A percentile compares a stretch with the other conserved stretches of the same genome.
Evolutionary conservation across 2,888 invertebrate genomes (phyloP).

Genomic region (Mesorhabditis sp.): DNA sequence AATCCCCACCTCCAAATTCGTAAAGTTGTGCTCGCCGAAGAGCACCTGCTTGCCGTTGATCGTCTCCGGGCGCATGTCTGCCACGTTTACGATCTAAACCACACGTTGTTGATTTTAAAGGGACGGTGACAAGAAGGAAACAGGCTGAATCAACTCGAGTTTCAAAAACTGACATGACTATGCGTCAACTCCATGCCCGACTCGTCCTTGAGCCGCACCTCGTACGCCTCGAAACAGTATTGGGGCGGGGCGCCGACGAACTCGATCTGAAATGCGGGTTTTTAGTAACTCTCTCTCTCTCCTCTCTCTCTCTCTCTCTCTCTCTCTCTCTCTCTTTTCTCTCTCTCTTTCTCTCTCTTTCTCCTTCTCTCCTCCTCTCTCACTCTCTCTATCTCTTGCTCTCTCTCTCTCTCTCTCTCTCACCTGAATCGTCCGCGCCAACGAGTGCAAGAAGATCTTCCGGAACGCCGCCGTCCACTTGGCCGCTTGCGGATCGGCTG

Average conservation of each 20-base stretch:
- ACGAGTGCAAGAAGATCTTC: conserved; percentile 43
- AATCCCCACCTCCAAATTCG: conserved; percentile 37
- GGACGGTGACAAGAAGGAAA: too few species aligned
- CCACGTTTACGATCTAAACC: conserved; percentile 25
- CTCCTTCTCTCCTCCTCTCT: too few species aligned
- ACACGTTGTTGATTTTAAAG: too few species aligned
- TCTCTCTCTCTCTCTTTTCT: neutral
- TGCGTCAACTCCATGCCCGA: conserved; percentile 42
- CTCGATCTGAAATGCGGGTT: conserved; percentile 33
- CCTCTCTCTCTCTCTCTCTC: neutral
- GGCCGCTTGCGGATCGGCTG: conserved; percentile 50
- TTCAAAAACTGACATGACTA: conserved; percentile 9
- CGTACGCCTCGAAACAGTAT: conserved; percentile 55
- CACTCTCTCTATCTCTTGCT: neutral
- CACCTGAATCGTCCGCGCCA: conserved; percentile 37
- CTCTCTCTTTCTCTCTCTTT: neutral
- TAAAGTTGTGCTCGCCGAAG: conserved; percentile 54
- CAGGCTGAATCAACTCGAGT: too few species aligned
- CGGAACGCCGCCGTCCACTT: conserved; percentile 57
- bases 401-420: neutral
- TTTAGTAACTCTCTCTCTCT: neutral
- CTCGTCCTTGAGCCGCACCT: conserved; percentile 52
- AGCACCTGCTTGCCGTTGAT: conserved; percentile 37
- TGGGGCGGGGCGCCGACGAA: conserved; percentile 53
- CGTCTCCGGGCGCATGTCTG: conserved; percentile 39